These are phyloP conservation scores for Leptodactylus fallax DNA, from an alignment of 2,797 vertebrate species.

Conservation along the genomic window DNA sequence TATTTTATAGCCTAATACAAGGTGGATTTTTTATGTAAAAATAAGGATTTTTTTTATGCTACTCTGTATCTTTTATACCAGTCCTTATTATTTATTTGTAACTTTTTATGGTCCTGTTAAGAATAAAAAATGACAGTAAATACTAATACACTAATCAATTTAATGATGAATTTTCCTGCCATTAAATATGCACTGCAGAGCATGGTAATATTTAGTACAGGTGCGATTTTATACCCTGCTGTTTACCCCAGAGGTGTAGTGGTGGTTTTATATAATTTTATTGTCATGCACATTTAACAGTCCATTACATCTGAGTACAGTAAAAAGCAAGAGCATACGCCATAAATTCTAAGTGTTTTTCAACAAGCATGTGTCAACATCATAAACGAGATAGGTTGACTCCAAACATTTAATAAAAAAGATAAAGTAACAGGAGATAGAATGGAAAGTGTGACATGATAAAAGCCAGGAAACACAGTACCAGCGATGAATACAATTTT, in stretches of 20 bases:
- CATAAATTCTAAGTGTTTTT: constrained; percentile 46
- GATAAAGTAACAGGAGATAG: constrained; percentile 3
- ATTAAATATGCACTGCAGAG: not conserved
- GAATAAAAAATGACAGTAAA: not conserved
- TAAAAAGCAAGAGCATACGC: constrained; percentile 11
- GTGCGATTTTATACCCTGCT: constrained; percentile 4
- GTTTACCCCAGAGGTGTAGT: not conserved
- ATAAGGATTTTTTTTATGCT: too few species aligned
- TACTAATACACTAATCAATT: not conserved
- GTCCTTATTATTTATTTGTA: not conserved
- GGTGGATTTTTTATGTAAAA: too few species aligned
- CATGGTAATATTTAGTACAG: not conserved
- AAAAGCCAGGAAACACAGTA: not conserved
- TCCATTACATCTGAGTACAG: constrained; percentile 43
- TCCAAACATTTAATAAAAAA: constrained; percentile 15
- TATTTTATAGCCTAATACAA: too few species aligned
- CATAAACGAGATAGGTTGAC: not conserved
- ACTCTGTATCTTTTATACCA: not conserved
- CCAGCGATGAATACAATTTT: not conserved
- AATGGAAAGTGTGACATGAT: constrained; percentile 11
- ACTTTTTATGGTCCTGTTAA: not conserved
- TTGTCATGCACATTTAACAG: constrained; percentile 42
- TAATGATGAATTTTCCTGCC: not conserved
- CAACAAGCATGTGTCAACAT: constrained; percentile 43
- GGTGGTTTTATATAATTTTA: constrained; percentile 40